Conservation (phyloP, 1,140 invertebrate species). For the Platyscapa corneri region DNA sequence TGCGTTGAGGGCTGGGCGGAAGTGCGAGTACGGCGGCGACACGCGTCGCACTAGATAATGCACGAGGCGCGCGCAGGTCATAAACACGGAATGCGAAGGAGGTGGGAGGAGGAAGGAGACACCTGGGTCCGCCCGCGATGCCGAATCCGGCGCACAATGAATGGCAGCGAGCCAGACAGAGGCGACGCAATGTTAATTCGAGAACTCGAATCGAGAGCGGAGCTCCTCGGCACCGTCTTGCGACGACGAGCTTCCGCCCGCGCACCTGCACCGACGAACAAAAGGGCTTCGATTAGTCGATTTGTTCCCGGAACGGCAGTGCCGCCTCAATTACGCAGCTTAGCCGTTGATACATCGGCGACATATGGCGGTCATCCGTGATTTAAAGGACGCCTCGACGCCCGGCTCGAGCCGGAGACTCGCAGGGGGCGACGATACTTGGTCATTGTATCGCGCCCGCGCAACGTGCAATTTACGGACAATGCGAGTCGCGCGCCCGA, state of each 20-base stretch:
- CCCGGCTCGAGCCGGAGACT: conserved; percentile 2
- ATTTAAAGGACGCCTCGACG: conserved; percentile 48
- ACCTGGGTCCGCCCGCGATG: background rate
- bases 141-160: no score
- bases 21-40: background rate
- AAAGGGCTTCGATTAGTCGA: background rate
- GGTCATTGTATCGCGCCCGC: conserved; percentile 35
- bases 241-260: background rate
- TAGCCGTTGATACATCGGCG: background rate
- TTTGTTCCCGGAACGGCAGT: background rate
- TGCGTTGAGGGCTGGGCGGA: background rate
- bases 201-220: background rate
- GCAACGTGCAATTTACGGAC: conserved; percentile 61
- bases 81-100: background rate
- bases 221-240: no score
- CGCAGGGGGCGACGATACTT: conserved; percentile 46
- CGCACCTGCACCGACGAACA: background rate
- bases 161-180: no score
- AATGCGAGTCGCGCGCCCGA: conserved; percentile 52
- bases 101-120: background rate
- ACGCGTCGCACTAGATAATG: background rate
- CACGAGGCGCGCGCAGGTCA: background rate
- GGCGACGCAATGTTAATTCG: background rate
- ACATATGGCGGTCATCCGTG: conserved; percentile 64
- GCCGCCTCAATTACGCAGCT: background rate